Conservation (phyloP, 1,140 invertebrate species). For the Anastrepha ludens region DNA sequence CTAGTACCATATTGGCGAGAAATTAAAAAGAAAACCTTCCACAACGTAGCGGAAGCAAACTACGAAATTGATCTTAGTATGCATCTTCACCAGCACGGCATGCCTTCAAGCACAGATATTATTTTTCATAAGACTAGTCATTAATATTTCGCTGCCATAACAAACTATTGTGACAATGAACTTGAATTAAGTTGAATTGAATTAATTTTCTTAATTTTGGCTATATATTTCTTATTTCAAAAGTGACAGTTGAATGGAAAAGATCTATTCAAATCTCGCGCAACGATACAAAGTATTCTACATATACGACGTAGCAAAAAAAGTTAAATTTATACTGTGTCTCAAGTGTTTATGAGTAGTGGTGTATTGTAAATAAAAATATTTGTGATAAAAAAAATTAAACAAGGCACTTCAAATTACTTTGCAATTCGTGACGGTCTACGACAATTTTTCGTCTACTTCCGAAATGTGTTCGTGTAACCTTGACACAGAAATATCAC, state of each 20-base stretch:
- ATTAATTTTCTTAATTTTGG: background rate
- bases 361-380: no score
- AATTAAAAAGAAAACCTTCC: conserved; percentile 59
- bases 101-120: background rate
- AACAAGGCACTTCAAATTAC: no score
- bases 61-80: conserved; percentile 57
- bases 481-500: no score
- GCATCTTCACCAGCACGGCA: conserved; percentile 64
- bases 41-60: conserved; percentile 40
- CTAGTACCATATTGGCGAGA: background rate
- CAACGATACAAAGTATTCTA: no score
- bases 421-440: no score
- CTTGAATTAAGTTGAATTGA: background rate
- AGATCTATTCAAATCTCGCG: no score
- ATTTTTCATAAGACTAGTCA: background rate
- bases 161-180: background rate
- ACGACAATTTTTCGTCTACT: no score
- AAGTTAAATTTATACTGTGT: no score
- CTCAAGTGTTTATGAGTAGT: no score
- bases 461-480: no score
- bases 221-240: background rate
- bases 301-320: no score
- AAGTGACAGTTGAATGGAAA: background rate
- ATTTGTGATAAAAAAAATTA: no score
- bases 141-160: background rate